phyloP scores from a whole-genome alignment of 2,113 vertebrate genomes.

The Rhabdomys dilectus region DNA sequence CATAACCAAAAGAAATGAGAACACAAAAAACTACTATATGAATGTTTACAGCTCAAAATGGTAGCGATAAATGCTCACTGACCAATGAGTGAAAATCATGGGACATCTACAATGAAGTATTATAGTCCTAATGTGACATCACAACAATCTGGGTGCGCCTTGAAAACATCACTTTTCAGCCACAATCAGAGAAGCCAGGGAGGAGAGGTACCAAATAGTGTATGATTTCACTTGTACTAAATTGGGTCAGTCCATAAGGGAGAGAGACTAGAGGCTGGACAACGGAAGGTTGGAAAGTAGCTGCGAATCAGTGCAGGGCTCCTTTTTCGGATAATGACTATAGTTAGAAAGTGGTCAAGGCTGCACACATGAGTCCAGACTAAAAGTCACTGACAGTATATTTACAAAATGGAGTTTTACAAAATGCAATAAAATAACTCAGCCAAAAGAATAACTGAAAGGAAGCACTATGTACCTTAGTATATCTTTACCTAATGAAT shows the following conservation, averaged over 20 bases:
- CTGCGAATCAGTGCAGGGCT: not conserved
- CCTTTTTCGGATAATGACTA: not conserved
- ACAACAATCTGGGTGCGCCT: not conserved
- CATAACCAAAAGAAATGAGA: conserved; percentile 36
- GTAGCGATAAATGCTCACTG: not conserved
- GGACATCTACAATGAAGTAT: not conserved
- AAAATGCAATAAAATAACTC: not conserved
- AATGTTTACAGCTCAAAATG: not conserved
- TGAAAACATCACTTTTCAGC: not conserved
- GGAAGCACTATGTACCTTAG: not conserved
- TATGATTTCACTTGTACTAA: not conserved
- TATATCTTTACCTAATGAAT: conserved; percentile 46
- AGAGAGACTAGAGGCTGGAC: not conserved
- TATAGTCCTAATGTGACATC: not conserved
- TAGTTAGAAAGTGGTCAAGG: not conserved
- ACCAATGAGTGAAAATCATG: not conserved
- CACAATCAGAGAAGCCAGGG: conserved; percentile 7
- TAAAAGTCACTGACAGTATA: not conserved
- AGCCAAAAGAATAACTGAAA: conserved; percentile 35
- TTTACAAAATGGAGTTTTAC: not conserved
- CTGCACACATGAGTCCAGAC: not conserved
- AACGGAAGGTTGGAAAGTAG: not conserved
- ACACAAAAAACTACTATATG: not conserved
- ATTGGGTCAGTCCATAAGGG: not conserved
- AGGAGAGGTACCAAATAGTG: not conserved